Base-by-base conservation (phyloP, 2,888 invertebrate species). In the Drosophila pegasa region DNA sequence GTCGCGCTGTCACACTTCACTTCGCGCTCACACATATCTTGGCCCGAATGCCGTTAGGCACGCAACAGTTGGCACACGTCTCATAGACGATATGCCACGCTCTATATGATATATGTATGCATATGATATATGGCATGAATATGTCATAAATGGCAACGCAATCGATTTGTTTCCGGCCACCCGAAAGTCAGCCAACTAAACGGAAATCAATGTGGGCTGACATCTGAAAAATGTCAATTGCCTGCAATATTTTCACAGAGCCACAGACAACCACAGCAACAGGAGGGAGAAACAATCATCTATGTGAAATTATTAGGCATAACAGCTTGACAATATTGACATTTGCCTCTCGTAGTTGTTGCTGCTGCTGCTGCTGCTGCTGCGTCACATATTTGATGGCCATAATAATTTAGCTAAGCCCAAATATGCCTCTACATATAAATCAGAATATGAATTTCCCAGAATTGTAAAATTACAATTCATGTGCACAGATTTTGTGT, bases 181-280 rank as follows among this genome's bases (percentile, higher is more conserved):
- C 38, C 50, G 20, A 64, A 63, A 71, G 63, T 50, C 71, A 71
- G 33, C 43, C 51, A 68, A 62, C 71, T 77, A 71, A 77, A 71
- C 63, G 79, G 65, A 75, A 71, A 78, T 75, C 77, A 79, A 77
- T 78, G 65, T 62, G 67, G 35, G 40, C 59, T 75, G 75, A 71
- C 79, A 71, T 71, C 59, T 78, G 75, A 75, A 78, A 78, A 78
- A 77, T 77, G 71, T 77, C 79, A 75, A 78, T 78, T 77, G 77
- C 71, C 67, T 22, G 59, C 25, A 55, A 71, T 70, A 70, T 63
- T 40, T 70, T 52, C 38, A 63, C 51, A 43, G 47, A 18, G 25
- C 52, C 47, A 50, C 54, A 64, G 52, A 48, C 67, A 63, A 62
- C 18, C 41, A 43, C 47, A 52, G 14, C 22, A 51, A 10, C 25